Evolutionary conservation across 2,888 invertebrate species (phyloP).

Genomic region (Parnassius glacialis): DNA sequence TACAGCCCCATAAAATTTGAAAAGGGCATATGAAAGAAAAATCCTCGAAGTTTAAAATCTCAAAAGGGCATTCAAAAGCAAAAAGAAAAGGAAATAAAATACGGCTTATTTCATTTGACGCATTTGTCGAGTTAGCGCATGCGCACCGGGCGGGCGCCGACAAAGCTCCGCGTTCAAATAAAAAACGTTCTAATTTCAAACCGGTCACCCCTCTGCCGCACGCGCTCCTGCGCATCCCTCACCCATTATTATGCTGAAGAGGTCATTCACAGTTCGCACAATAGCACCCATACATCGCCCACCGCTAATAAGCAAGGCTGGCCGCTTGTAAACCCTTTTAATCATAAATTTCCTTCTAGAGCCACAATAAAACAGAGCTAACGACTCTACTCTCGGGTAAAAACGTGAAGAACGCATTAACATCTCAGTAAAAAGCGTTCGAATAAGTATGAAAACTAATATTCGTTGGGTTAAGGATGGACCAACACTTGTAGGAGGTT

Average conservation of each 20-base stretch:
- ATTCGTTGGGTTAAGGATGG: conserved; percentile 18
- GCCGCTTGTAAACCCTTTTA: conserved; percentile 44
- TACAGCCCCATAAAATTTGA: conserved; percentile 44
- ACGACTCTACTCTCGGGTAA: conserved; percentile 32
- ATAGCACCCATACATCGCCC: conserved; percentile 60
- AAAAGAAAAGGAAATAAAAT: conserved; percentile 63
- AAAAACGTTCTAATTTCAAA: conserved; percentile 81
- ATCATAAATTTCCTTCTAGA: conserved; percentile 37
- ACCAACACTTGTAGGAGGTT: conserved; percentile 15
- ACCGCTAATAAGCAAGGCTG: conserved; percentile 63
- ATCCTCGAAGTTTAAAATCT: conserved; percentile 44
- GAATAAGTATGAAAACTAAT: conserved; percentile 20
- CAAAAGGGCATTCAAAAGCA: conserved; percentile 58
- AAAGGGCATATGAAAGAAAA: conserved; percentile 46
- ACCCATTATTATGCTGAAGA: conserved; percentile 77
- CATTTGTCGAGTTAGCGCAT: conserved; percentile 80
- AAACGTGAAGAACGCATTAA: conserved; percentile 37
- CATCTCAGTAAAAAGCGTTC: conserved; percentile 28
- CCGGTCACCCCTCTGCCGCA: conserved; percentile 73
- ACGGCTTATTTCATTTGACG: conserved; percentile 77
- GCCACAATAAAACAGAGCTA: conserved; percentile 35
- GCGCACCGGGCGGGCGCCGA: conserved; percentile 77
- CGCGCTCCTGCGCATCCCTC: conserved; percentile 79
- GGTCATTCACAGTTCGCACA: conserved; percentile 80
- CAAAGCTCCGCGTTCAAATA: conserved; percentile 64